Percentiles rank a stretch among this genome's conserved stretches.
Conservation (phyloP, 1,140 invertebrate genomes). For the Phthorimaea operculella region DNA sequence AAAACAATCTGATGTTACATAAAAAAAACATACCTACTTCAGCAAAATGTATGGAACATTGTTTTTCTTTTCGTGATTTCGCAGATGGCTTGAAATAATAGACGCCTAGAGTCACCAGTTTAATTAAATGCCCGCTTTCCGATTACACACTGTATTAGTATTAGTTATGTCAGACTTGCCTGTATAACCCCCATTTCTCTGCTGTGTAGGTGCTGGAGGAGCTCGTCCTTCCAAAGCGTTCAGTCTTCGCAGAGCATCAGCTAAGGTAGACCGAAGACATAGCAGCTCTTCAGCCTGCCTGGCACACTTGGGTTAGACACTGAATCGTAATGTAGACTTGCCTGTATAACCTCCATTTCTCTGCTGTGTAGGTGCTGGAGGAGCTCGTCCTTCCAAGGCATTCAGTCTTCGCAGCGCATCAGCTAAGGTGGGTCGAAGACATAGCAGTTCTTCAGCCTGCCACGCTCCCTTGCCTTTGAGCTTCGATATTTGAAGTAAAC, state of each 20-base stretch:
- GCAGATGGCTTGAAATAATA: no score
- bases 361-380: constrained; percentile 32
- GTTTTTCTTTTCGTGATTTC: no score
- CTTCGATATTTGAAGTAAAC: no score
- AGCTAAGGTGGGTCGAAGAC: constrained; percentile 88
- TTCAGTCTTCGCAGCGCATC: constrained; percentile 85
- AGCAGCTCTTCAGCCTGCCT: constrained; percentile 92
- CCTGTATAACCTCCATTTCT: constrained; percentile 53
- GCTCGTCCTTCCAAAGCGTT: constrained; percentile 74
- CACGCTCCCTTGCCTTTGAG: constrained; percentile 89
- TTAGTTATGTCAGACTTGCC: no score
- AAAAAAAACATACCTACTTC: no score
- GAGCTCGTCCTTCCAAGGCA: constrained; percentile 73
- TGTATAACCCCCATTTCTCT: no score
- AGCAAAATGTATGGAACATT: no score
- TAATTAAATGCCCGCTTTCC: no score
- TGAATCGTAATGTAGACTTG: constrained; percentile 64
- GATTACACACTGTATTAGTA: no score
- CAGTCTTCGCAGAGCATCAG: constrained; percentile 85
- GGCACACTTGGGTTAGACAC: constrained; percentile 89
- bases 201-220: no score
- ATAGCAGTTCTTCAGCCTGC: constrained; percentile 92
- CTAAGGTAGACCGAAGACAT: constrained; percentile 90
- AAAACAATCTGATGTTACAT: no score
- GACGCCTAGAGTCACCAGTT: no score